Evolutionary conservation across 2,113 vertebrate species (phyloP).

Genomic region (Paramormyrops kingsleyae): DNA sequence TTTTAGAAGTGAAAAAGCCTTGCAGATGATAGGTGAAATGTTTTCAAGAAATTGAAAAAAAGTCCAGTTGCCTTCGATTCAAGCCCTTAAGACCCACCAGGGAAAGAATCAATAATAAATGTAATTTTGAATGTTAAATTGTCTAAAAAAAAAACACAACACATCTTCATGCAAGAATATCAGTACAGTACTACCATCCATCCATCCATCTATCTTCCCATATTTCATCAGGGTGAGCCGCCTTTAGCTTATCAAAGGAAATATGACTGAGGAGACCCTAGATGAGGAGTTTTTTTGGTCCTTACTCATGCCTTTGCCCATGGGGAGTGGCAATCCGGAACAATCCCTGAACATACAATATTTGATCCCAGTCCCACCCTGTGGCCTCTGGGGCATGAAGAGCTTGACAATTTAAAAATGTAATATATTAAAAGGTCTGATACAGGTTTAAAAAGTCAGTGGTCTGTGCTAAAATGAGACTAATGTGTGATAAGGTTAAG

Average conservation of each 20-base stretch:
- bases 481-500: too few species aligned
- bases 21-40: too few species aligned
- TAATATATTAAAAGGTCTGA: too few species aligned
- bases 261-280: neutral
- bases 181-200: neutral
- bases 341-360: too few species aligned
- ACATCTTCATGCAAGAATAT: neutral
- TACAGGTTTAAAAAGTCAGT: too few species aligned
- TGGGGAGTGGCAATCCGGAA: neutral
- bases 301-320: neutral
- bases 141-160: neutral
- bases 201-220: neutral
- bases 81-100: too few species aligned
- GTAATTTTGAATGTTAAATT: neutral
- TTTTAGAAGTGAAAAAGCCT: neutral
- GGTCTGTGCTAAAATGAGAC: too few species aligned
- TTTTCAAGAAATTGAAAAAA: too few species aligned
- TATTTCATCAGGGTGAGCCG: too few species aligned
- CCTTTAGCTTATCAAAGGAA: neutral
- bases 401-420: too few species aligned
- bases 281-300: neutral
- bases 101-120: too few species aligned
- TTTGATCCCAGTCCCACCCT: neutral
- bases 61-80: too few species aligned
- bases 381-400: neutral